Evolutionary conservation across 2,888 invertebrate species (phyloP), one percentile per base, ranked within the genome.

Genomic region (Epinotia ramella): DNA sequence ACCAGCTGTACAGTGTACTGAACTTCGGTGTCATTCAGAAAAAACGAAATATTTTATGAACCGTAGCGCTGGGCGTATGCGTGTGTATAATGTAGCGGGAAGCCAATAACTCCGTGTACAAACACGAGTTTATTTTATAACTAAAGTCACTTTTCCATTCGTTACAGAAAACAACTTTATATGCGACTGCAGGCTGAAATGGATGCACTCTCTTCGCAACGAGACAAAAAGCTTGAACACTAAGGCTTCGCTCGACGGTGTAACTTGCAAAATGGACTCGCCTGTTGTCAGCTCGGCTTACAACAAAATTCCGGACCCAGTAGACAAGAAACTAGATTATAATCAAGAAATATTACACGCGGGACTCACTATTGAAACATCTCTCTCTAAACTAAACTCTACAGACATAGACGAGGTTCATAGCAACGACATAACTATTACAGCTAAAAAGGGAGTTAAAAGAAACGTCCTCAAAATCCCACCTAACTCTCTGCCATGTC

Each of bases 151-250:
- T 76, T 76, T 78, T 56, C 77, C 73, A 84, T 82, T 83, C 85
- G 81, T 87, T 95, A 69, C 96, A 98, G 98, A 96, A 84, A 98
- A 98, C 93, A 96, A 96, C 88, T 96, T 98, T 91, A 95, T 96
- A 82, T 98, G 98, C 92, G 97, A 97, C 95, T 97, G 97, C 89
- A 96, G 97, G 80, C 93, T 98, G 81, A 95, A 96, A 81, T 98
- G 98, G 98, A 96, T 97, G 92, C 96, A 96, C 91, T 94, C 94
- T 64, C 92, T 98, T 77, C 95, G 96, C 78, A 96, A 97, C 89
- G 97, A 97, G 81, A 97, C 97, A 79, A 96, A 96, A 88, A 97
- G 96, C 87, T 94, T 95, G 81, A 95, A 95, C 83, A 95, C 97
- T 79, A 96, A 95, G 81, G 95, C 95, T 81, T 95, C 96, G 49